Conservation (phyloP, 2,888 invertebrate species). For the Yponomeuta plumbellus region DNA sequence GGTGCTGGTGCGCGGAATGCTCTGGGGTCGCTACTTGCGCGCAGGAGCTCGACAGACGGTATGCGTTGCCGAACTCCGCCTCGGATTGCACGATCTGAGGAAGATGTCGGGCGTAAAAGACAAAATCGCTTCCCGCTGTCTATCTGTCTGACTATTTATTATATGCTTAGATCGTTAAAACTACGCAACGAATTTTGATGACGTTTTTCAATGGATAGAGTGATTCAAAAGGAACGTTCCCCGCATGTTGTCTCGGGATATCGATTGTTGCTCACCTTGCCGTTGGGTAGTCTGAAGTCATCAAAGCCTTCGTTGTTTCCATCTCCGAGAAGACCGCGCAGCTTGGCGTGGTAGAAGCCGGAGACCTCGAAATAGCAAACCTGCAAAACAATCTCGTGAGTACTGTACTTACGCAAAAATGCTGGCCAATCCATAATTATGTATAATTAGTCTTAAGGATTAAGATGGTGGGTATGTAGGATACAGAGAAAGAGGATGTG, state of each 20-base stretch:
- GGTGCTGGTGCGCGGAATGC: conserved; percentile 64
- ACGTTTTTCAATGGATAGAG: too few species aligned
- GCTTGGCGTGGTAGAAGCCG: conserved; percentile 91
- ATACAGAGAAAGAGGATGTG: too few species aligned
- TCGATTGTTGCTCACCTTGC: conserved; percentile 71
- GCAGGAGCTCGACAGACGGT: conserved; percentile 81
- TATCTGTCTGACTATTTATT: too few species aligned
- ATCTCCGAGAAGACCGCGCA: conserved; percentile 91
- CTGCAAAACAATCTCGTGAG: conserved; percentile 28
- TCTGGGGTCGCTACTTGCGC: conserved; percentile 67
- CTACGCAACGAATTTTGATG: too few species aligned
- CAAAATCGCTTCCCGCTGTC: too few species aligned
- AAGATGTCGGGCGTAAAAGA: too few species aligned
- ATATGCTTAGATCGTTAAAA: too few species aligned
- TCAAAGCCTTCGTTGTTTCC: conserved; percentile 92
- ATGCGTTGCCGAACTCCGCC: conserved; percentile 84
- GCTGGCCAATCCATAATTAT: too few species aligned
- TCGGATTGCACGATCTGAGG: conserved; percentile 76
- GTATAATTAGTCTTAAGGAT: too few species aligned
- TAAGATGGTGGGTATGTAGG: too few species aligned
- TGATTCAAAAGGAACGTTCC: too few species aligned
- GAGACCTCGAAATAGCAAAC: conserved; percentile 83
- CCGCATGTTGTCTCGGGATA: neutral
- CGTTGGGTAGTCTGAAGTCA: conserved; percentile 86
- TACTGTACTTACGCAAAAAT: too few species aligned